phyloP scores from a whole-genome alignment of 2,888 invertebrate genomes.

The Tipula unca region DNA sequence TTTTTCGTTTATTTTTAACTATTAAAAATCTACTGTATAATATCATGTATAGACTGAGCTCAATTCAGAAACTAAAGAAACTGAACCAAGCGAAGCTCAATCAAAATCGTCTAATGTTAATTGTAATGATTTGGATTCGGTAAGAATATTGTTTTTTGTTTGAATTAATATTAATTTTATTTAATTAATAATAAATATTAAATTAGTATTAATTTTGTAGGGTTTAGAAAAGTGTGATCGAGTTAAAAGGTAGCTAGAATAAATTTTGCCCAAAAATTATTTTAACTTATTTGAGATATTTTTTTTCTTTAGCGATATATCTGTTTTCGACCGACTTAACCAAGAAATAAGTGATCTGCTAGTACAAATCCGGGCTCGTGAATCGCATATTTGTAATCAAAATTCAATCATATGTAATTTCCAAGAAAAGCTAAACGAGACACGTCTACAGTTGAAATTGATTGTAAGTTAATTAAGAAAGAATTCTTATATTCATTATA shows the following conservation, averaged over 20 bases:
- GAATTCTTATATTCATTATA: not conserved
- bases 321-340: not conserved
- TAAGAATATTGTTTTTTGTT: not conserved
- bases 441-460: not conserved
- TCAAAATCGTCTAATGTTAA: not conserved
- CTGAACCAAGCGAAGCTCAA: not conserved
- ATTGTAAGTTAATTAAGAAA: not conserved
- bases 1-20: not conserved
- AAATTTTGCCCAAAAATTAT: not conserved
- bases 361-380: not conserved
- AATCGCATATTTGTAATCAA: not conserved
- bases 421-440: not conserved
- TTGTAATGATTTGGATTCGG: not conserved
- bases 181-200: not conserved
- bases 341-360: not conserved
- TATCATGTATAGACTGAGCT: not conserved
- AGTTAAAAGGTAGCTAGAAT: not conserved
- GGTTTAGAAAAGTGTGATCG: not conserved
- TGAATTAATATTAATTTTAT: not conserved
- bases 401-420: not conserved
- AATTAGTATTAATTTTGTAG: not conserved
- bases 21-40: not conserved
- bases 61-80: not conserved
- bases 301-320: not conserved
- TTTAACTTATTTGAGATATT: not conserved